Percentiles rank a stretch among this genome's conserved stretches.
Conservation (phyloP, 2,797 vertebrate genomes). For the Propithecus perrieri region DNA sequence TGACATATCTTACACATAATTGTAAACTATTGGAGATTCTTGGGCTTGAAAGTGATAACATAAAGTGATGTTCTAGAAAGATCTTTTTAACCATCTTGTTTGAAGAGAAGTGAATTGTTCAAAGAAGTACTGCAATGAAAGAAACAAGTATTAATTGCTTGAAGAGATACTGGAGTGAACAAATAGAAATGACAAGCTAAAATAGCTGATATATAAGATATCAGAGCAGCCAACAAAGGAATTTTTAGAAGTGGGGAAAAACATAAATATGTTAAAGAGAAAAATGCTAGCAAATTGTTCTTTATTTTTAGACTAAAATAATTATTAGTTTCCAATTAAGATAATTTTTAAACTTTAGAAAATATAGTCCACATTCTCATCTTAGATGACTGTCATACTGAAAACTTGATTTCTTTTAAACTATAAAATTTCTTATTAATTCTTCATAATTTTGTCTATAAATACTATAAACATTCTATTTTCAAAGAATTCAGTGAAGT, state of each 20-base stretch:
- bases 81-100: not conserved
- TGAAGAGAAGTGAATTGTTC: not conserved
- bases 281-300: not conserved
- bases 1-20: not conserved
- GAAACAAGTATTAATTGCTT: not conserved
- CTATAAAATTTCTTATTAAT: slow-evolving; percentile 3
- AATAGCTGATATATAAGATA: not conserved
- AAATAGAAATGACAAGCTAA: not conserved
- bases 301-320: not conserved
- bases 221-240: not conserved
- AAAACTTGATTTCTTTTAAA: slow-evolving; percentile 28
- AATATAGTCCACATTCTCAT: not conserved
- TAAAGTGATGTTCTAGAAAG: not conserved
- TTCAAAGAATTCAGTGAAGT: not conserved
- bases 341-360: not conserved
- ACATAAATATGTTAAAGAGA: not conserved
- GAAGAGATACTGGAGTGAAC: not conserved
- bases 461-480: not conserved
- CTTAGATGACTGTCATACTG: not conserved
- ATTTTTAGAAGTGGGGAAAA: not conserved
- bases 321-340: not conserved
- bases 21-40: not conserved
- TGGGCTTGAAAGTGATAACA: not conserved
- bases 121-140: not conserved
- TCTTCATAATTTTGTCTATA: not conserved